A percentile compares a stretch with the other conserved stretches of the same genome.
Evolutionary conservation across 2,888 invertebrate species (phyloP).

Genomic region (Volucella bombylans): DNA sequence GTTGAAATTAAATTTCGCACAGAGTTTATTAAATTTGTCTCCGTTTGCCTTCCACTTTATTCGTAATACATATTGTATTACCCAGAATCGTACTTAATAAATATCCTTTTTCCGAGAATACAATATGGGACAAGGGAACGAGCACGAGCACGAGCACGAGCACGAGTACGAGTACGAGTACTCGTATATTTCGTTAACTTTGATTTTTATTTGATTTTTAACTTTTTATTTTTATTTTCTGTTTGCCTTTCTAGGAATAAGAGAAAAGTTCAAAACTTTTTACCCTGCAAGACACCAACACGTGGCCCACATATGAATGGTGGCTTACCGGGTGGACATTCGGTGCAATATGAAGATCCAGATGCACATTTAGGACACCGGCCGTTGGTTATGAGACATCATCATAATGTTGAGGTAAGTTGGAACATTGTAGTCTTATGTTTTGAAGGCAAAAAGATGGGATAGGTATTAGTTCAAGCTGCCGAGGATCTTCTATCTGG

Average conservation of each 20-base stretch:
- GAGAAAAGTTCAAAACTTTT: conserved; percentile 92
- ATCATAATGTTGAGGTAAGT: conserved; percentile 82
- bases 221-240: conserved; percentile 50
- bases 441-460: background rate
- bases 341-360: conserved; percentile 90
- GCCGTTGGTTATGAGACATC: conserved; percentile 83
- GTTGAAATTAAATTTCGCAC: conserved; percentile 53
- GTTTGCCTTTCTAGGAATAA: conserved; percentile 88
- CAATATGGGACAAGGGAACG: background rate
- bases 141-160: background rate
- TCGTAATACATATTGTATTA: background rate
- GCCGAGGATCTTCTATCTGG: too few species aligned
- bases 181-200: conserved; percentile 11
- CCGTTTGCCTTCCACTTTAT: conserved; percentile 11
- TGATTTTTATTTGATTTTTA: conserved; percentile 30
- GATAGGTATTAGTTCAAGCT: background rate
- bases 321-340: conserved; percentile 82
- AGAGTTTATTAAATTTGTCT: conserved; percentile 53
- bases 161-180: background rate
- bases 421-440: background rate
- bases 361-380: conserved; percentile 85
- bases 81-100: conserved; percentile 35
- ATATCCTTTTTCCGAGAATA: conserved; percentile 5
- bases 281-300: conserved; percentile 91
- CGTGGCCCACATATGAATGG: conserved; percentile 83